These are phyloP conservation scores for Prunella himalayana DNA, from an alignment of 2,113 vertebrate genomes.

Conservation along the genomic window DNA sequence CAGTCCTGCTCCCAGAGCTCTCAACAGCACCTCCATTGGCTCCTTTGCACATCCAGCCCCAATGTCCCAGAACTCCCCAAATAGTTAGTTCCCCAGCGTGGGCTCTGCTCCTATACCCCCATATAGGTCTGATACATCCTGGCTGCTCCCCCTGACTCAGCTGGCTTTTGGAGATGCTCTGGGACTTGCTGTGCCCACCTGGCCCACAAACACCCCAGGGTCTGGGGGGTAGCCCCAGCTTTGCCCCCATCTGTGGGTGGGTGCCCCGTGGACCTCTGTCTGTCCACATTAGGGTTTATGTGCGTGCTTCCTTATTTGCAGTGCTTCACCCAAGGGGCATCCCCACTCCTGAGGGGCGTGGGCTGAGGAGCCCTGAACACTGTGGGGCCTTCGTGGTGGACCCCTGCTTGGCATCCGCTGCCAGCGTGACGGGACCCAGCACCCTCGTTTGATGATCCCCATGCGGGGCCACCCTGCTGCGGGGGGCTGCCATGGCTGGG, in stretches of 20 bases:
- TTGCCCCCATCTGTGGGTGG: background rate
- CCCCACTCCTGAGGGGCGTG: rapidly evolving
- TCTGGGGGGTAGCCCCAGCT: background rate
- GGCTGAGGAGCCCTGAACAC: background rate
- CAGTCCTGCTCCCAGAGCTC: background rate
- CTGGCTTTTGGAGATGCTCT: background rate
- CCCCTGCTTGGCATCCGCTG: rapidly evolving
- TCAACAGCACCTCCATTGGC: background rate
- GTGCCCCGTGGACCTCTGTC: rapidly evolving
- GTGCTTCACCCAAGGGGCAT: too few species aligned
- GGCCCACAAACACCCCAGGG: rapidly evolving
- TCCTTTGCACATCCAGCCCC: background rate
- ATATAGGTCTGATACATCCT: rapidly evolving
- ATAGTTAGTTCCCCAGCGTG: background rate
- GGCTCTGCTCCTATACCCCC: background rate
- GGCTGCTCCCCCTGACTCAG: background rate
- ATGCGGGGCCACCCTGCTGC: background rate
- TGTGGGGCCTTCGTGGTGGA: background rate
- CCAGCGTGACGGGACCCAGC: rapidly evolving
- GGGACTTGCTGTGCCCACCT: background rate
- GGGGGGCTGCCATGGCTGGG: background rate
- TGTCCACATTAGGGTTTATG: rapidly evolving
- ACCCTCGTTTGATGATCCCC: background rate
- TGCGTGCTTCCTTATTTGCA: rapidly evolving
- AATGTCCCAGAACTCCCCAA: background rate